Conservation (phyloP, 2,113 vertebrate species). For the Ceyx melanurus region DNA sequence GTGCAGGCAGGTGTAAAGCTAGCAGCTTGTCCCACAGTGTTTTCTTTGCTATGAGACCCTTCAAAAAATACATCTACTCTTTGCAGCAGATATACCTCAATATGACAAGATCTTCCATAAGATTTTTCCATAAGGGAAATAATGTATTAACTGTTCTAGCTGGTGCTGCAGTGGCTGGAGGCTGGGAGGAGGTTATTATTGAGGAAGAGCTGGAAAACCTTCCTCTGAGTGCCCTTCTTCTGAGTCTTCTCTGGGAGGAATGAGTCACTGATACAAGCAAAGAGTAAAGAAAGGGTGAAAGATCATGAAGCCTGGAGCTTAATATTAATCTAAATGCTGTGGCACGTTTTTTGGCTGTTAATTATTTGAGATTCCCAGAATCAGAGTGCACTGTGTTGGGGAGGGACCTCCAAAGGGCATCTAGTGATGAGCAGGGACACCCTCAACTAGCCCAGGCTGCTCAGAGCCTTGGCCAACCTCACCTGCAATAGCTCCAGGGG, state of each 20-base stretch:
- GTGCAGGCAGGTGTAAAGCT: background rate
- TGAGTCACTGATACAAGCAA: background rate
- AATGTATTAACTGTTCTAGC: no score
- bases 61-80: background rate
- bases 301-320: background rate
- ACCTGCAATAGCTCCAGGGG: no score
- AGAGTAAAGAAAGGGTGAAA: constrained; percentile 35
- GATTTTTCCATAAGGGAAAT: no score
- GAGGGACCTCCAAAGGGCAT: no score
- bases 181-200: background rate
- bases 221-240: background rate
- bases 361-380: background rate
- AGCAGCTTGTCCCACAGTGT: background rate
- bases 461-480: no score
- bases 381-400: no score
- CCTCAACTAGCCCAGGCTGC: no score
- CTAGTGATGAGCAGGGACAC: no score
- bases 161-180: background rate
- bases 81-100: background rate
- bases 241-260: background rate
- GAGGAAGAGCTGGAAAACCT: background rate
- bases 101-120: background rate
- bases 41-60: background rate
- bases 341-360: background rate
- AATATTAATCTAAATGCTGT: background rate